Evolutionary conservation across 2,113 vertebrate species (phyloP).

Genomic region (Platysteira castanea): DNA sequence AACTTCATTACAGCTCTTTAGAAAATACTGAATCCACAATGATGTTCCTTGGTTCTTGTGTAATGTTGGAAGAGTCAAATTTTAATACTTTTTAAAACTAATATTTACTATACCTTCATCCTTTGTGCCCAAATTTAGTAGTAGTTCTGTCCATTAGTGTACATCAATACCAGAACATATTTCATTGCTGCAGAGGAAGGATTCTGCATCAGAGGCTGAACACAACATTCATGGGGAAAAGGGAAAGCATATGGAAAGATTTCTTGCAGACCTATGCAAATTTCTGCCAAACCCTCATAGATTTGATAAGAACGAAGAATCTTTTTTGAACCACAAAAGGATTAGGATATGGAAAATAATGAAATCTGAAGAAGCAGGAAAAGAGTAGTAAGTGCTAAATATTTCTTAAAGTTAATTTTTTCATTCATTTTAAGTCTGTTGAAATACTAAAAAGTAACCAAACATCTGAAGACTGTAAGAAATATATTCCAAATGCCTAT

Average conservation of each 20-base stretch:
- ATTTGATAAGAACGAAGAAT: background rate
- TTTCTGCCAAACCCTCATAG: background rate
- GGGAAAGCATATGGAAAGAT: background rate
- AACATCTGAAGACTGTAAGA: background rate
- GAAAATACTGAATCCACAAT: background rate
- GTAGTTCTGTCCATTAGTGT: background rate
- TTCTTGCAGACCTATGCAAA: background rate
- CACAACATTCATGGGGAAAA: background rate
- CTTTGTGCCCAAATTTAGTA: background rate
- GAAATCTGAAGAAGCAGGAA: background rate
- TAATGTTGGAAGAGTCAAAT: background rate
- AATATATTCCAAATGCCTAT: background rate
- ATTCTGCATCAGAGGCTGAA: background rate
- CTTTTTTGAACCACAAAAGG: background rate
- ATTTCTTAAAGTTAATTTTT: background rate
- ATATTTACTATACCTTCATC: background rate
- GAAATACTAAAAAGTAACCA: background rate
- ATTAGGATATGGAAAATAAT: background rate
- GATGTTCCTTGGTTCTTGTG: background rate
- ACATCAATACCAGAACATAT: background rate
- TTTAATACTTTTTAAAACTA: background rate
- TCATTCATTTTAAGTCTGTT: background rate
- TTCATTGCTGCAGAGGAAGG: background rate
- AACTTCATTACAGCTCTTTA: background rate
- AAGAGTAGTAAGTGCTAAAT: background rate